phyloP scores from a whole-genome alignment of 2,888 invertebrate genomes.

The Tetragonula carbonaria region DNA sequence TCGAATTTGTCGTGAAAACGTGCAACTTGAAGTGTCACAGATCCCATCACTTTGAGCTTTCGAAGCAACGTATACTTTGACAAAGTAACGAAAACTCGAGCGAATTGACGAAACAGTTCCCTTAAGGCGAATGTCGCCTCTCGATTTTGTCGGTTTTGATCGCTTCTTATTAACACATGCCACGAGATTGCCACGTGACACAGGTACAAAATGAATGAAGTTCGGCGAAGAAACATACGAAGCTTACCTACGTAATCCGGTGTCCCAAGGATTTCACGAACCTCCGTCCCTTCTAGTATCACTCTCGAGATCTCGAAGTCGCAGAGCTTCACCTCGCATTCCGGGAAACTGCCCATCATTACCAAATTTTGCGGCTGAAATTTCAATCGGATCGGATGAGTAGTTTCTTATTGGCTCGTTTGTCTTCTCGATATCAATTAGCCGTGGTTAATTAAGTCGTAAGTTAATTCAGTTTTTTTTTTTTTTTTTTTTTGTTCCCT shows the following conservation, averaged over 20 bases:
- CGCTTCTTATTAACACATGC: background rate
- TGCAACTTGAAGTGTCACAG: no score
- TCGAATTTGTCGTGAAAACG: no score
- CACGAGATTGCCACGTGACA: constrained; percentile 5
- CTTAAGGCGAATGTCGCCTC: background rate
- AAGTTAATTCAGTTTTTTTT: constrained; percentile 21
- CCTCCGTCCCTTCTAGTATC: constrained; percentile 87
- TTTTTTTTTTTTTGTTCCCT: constrained; percentile 3
- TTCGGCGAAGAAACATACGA: background rate
- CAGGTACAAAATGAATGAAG: constrained; percentile 6
- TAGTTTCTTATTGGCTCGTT: background rate
- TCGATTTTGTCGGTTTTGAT: background rate
- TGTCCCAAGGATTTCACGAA: constrained; percentile 88
- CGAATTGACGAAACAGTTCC: background rate
- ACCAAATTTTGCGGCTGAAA: constrained; percentile 89
- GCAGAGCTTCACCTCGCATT: constrained; percentile 87
- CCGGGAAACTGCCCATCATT: constrained; percentile 86
- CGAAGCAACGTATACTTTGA: constrained; percentile 21
- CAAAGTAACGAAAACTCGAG: constrained; percentile 18
- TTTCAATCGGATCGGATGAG: constrained; percentile 12
- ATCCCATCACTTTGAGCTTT: no score
- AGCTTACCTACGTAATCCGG: constrained; percentile 88
- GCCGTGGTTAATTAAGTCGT: constrained; percentile 40
- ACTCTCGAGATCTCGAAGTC: constrained; percentile 88
- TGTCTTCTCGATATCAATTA: constrained; percentile 40